Base-by-base conservation (phyloP, 1,140 invertebrate genomes). In the Dolichoris vasculosae region DNA sequence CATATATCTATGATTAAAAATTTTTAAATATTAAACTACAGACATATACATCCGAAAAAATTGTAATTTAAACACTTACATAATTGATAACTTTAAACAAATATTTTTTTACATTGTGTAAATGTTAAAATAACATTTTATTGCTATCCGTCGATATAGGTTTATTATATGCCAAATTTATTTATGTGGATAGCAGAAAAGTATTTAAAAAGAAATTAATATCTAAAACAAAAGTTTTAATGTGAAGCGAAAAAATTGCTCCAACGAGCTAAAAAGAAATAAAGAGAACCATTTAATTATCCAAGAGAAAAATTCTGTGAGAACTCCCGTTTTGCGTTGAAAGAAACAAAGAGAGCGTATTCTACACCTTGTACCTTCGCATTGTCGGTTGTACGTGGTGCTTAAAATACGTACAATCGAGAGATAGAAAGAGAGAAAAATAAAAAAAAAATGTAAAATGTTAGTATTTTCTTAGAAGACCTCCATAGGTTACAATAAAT, bases 331-430 rank as follows among this genome's bases (percentile, higher is more conserved):
- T 83, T 63, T 55, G 55, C 26, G 55, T 64, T n/a, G 48, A 51
- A 32, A 73, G 69, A 81, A 77, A 85, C 51, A 85, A 81, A 81
- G 78, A 75, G 55, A 73, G 64, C 8, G 69, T 64, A 46, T 55
- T n/a, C 9, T 64, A 48, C 67, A 78, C 85, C 63, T 82, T 67
- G 82, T 84, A 79, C 83, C 78, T 84, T 43, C 80, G 75, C 83
- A 78, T 77, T 77, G 43, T 32, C 71, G 46, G 35, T 30, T 73
- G 13, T 73, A 73, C 43, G 43, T 73, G 17, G 59, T 63, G 63
- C 59, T 40, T 46, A 78, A 38, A 78, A 26, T 35, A 26, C 40
- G 40, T 6, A 43, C 7, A 30, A 73, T 35, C 17, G 38, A 40
- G 69, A 73, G 38, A 43, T 6, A 43, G 69, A 43, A 15, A 26